Evolutionary conservation across 2,888 invertebrate genomes (phyloP).

Genomic region (Caenorhabditis drosophilae): DNA sequence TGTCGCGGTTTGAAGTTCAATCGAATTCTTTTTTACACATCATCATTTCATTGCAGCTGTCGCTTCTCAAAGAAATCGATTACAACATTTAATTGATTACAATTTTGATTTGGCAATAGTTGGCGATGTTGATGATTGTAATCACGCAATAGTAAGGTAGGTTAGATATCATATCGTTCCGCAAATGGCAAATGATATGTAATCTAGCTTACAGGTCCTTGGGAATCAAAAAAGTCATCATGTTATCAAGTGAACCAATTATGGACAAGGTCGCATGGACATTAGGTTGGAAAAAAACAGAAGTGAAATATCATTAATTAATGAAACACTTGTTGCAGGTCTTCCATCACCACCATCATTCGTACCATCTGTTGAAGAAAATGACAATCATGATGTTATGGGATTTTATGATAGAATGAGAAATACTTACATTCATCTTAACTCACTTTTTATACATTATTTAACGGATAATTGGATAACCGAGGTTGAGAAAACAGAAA

Average conservation of each 20-base stretch:
- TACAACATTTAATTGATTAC: constrained; percentile 26
- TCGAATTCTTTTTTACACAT: no score
- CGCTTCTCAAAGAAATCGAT: constrained; percentile 4
- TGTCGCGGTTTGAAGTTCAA: constrained; percentile 30
- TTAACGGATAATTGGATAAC: constrained; percentile 16
- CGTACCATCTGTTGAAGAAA: constrained; percentile 31
- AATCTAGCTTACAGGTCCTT: constrained; percentile 43
- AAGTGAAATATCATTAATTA: no score
- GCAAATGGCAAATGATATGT: constrained; percentile 40
- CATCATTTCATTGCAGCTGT: constrained; percentile 19
- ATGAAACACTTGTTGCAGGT: constrained; percentile 29
- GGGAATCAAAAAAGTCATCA: constrained; percentile 24
- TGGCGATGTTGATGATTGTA: constrained; percentile 36
- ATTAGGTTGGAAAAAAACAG: constrained; percentile 23
- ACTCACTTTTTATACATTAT: constrained; percentile 34
- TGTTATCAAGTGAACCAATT: constrained; percentile 29
- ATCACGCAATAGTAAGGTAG: constrained; percentile 25
- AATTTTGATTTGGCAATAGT: constrained; percentile 29
- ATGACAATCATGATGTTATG: constrained; percentile 32
- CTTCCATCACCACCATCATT: constrained; percentile 25
- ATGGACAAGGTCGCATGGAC: constrained; percentile 35
- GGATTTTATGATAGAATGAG: constrained; percentile 25
- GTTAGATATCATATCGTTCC: constrained; percentile 44
- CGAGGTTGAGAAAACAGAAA: no score
- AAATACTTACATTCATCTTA: constrained; percentile 30